Conservation (phyloP, 1,140 invertebrate species). For the Planococcus citri region DNA sequence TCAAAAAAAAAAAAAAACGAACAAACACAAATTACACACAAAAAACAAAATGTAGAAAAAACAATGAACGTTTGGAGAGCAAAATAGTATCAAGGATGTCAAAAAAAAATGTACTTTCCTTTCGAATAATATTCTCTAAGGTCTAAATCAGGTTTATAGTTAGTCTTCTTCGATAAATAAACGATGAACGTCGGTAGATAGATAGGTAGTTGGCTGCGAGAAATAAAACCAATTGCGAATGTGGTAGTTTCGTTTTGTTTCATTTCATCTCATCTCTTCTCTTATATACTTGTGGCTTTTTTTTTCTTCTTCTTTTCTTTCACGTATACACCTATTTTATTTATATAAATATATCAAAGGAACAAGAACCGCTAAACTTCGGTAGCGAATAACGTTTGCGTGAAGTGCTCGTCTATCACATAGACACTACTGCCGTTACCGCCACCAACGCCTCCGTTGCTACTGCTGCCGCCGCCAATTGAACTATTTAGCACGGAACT, state of each 20-base stretch:
- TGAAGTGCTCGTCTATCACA: conserved; percentile 9
- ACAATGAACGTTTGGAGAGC: too few relatives aligned
- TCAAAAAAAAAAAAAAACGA: too few relatives aligned
- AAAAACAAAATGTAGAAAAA: too few relatives aligned
- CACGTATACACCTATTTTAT: too few relatives aligned
- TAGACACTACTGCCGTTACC: neutral
- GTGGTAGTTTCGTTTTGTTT: too few relatives aligned
- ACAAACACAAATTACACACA: too few relatives aligned
- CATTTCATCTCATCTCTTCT: too few relatives aligned
- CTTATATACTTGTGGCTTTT: too few relatives aligned
- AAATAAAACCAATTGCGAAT: neutral
- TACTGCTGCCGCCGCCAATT: neutral
- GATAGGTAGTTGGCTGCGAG: neutral
- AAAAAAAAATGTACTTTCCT: too few relatives aligned
- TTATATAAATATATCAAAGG: neutral
- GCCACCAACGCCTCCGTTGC: neutral
- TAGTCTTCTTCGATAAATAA: neutral
- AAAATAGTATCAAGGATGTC: too few relatives aligned
- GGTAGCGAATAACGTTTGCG: conserved; percentile 10
- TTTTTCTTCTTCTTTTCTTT: neutral
- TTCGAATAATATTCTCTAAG: too few relatives aligned
- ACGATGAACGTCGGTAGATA: neutral
- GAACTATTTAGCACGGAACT: conserved; percentile 18
- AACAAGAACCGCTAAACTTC: conserved; percentile 16
- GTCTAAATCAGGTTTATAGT: too few relatives aligned